A percentile compares a stretch with the other conserved stretches of the same genome.
phyloP scores from a whole-genome alignment of 2,797 vertebrate genomes.

The Gallinago nigripennis region DNA sequence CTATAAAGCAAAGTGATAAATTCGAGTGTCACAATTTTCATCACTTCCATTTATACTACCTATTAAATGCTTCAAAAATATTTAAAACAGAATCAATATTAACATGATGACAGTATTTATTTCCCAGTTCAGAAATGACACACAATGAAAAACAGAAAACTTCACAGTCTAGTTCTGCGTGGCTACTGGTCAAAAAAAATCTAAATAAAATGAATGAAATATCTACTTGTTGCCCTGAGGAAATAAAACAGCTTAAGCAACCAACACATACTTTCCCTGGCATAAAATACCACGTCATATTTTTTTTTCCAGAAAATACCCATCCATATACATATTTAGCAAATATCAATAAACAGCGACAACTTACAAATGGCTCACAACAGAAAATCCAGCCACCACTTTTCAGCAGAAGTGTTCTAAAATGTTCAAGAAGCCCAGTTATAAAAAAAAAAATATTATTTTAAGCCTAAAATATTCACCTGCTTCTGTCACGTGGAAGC shows the following conservation, averaged over 20 bases:
- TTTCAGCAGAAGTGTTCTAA: neutral
- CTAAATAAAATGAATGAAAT: neutral
- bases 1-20: constrained; percentile 52
- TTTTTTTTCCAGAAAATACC: neutral
- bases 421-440: neutral
- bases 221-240: neutral
- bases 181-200: neutral
- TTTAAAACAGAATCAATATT: neutral
- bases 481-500: neutral
- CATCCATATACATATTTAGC: neutral
- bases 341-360: neutral
- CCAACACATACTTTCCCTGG: neutral
- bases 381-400: neutral
- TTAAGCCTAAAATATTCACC: constrained; percentile 11
- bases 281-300: neutral
- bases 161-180: neutral
- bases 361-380: neutral
- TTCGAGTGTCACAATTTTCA: constrained; percentile 7
- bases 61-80: neutral
- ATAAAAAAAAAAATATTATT: neutral
- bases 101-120: neutral
- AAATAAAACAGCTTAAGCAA: neutral
- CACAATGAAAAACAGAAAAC: neutral
- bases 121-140: neutral
- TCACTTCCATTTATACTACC: neutral